Evolutionary conservation across 2,113 vertebrate species (phyloP).

Genomic region (Lonchura striata): DNA sequence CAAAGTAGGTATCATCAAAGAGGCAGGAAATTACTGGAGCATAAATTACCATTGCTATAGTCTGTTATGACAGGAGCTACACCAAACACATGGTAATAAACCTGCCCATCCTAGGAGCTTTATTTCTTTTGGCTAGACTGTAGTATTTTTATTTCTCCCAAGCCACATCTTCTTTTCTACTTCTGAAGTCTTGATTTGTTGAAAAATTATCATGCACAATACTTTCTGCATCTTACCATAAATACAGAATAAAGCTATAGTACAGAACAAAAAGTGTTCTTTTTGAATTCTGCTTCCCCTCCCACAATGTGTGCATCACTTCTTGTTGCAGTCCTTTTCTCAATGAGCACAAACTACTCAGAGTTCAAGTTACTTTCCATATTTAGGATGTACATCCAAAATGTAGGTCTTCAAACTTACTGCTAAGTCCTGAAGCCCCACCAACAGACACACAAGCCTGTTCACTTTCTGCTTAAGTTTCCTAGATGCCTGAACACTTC

Average conservation of each 20-base stretch:
- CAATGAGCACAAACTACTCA: not conserved
- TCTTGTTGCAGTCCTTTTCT: not conserved
- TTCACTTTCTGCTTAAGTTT: not conserved
- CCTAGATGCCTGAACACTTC: not conserved
- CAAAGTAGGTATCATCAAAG: not conserved
- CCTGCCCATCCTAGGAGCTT: not conserved
- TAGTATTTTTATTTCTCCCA: not conserved
- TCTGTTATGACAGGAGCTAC: not conserved
- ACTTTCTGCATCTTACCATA: not conserved
- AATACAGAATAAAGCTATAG: not conserved
- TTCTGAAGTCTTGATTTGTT: not conserved
- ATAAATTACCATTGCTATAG: not conserved
- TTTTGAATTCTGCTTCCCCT: not conserved
- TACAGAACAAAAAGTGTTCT: not conserved
- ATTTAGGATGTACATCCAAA: not conserved
- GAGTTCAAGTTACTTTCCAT: not conserved
- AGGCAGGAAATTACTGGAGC: not conserved
- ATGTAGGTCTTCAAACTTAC: not conserved
- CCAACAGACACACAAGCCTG: not conserved
- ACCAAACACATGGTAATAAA: not conserved
- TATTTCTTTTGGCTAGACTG: not conserved
- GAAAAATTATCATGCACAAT: not conserved
- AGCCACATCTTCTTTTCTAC: not conserved
- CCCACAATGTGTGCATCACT: rapidly evolving
- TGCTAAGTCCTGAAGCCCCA: not conserved